These are phyloP conservation scores for Psettodes erumei DNA, from an alignment of 2,113 vertebrate species.

Conservation along the genomic window DNA sequence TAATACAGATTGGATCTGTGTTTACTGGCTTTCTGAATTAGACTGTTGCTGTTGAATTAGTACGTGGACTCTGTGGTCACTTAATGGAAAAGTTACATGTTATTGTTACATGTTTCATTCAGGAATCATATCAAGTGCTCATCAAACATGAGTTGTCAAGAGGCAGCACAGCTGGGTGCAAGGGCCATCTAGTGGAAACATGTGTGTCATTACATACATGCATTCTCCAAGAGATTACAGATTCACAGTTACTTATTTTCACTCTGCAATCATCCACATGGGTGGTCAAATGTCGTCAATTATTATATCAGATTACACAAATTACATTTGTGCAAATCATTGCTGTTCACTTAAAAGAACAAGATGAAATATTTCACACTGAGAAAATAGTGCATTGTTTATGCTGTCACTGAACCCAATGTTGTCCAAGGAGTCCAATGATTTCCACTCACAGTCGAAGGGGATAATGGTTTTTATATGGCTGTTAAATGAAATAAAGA, in stretches of 20 bases:
- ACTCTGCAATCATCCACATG: conserved; percentile 16
- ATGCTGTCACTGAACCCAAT: neutral
- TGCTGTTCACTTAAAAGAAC: conserved; percentile 1
- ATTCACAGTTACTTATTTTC: conserved; percentile 29
- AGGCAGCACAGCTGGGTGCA: conserved; percentile 66
- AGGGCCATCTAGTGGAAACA: conserved; percentile 82
- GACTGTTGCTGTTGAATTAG: neutral
- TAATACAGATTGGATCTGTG: neutral
- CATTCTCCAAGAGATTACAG: conserved; percentile 31
- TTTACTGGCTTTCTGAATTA: neutral
- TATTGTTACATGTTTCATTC: conserved; percentile 8
- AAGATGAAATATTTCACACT: neutral
- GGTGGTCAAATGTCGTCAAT: conserved; percentile 9
- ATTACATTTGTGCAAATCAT: conserved; percentile 2
- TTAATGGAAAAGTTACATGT: neutral
- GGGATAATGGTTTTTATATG: neutral
- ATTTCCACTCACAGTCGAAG: conserved; percentile 21
- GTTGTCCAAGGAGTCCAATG: conserved; percentile 2
- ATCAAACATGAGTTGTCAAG: conserved; percentile 50
- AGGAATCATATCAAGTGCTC: conserved; percentile 48
- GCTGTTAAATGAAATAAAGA: conserved; percentile 11
- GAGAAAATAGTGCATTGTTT: conserved; percentile 13
- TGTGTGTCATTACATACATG: conserved; percentile 64
- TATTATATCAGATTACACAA: neutral
- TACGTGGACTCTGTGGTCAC: neutral